Conservation (phyloP, 2,797 vertebrate species). For the Hybognathus amarus region DNA sequence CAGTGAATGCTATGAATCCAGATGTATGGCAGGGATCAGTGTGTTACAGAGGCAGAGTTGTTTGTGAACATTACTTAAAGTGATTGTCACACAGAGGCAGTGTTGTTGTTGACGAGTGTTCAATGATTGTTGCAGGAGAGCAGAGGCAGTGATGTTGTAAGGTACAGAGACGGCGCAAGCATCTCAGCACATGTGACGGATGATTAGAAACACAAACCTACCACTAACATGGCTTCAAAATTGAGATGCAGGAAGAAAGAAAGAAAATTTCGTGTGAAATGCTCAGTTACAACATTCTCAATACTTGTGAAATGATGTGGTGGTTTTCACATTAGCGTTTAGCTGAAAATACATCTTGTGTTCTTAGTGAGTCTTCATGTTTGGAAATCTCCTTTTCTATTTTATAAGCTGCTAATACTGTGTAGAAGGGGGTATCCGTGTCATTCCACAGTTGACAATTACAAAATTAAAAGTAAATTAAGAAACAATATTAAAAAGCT, state of each 20-base stretch:
- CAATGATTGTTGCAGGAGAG: conserved; percentile 49
- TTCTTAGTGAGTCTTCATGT: conserved; percentile 1
- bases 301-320: not conserved
- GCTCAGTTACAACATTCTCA: conserved; percentile 3
- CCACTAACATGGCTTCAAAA: not conserved
- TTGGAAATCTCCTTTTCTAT: conserved; percentile 16
- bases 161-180: not conserved
- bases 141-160: conserved; percentile 58
- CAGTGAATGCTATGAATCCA: not conserved
- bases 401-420: conserved; percentile 33
- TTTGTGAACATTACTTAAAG: conserved; percentile 45
- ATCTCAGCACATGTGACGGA: not conserved
- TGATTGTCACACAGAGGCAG: conserved; percentile 63
- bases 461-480: conserved; percentile 25
- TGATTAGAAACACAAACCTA: conserved; percentile 3
- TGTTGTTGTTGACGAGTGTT: conserved; percentile 46
- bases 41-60: conserved; percentile 49
- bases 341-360: not conserved
- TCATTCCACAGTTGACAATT: not conserved
- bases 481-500: conserved; percentile 34
- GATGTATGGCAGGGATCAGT: conserved; percentile 15
- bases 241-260: not conserved
- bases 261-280: not conserved
- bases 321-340: not conserved
- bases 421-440: not conserved